Evolutionary conservation across 2,797 vertebrate genomes (phyloP).

Genomic region (Phrynocephalus forsythii): DNA sequence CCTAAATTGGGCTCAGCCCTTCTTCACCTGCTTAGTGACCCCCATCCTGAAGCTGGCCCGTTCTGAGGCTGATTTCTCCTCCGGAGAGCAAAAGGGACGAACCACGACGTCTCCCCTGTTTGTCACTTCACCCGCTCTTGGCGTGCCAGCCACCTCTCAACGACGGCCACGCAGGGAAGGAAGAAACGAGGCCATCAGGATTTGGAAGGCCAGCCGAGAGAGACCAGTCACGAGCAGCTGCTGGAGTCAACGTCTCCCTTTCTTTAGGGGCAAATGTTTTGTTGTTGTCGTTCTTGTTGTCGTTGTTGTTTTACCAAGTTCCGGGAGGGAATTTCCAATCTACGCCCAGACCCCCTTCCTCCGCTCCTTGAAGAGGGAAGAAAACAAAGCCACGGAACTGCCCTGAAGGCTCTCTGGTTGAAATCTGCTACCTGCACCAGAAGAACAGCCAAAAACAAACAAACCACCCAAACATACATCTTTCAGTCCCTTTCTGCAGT

Average conservation of each 20-base stretch:
- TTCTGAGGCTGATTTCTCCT: background rate
- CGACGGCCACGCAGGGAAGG: too few relatives aligned
- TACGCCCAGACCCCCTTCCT: too few relatives aligned
- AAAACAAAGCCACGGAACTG: too few relatives aligned
- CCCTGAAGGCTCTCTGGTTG: too few relatives aligned
- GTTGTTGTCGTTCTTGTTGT: too few relatives aligned
- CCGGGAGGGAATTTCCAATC: background rate
- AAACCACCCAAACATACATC: background rate
- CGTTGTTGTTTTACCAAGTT: too few relatives aligned
- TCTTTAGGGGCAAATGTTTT: background rate
- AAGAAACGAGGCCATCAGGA: accelerated
- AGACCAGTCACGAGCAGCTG: background rate
- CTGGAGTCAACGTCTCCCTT: background rate
- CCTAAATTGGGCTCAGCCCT: too few relatives aligned
- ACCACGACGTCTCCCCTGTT: too few relatives aligned
- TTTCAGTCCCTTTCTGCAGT: background rate
- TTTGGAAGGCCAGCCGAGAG: background rate
- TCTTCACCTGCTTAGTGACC: background rate
- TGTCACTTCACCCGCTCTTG: too few relatives aligned
- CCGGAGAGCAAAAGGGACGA: background rate
- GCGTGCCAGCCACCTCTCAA: background rate
- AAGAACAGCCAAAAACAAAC: background rate
- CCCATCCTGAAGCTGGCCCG: too few relatives aligned
- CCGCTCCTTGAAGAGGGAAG: too few relatives aligned
- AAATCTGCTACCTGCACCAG: background rate